These are phyloP conservation scores for Silurus aristotelis DNA, from an alignment of 2,797 vertebrate genomes.

Conservation along the genomic window DNA sequence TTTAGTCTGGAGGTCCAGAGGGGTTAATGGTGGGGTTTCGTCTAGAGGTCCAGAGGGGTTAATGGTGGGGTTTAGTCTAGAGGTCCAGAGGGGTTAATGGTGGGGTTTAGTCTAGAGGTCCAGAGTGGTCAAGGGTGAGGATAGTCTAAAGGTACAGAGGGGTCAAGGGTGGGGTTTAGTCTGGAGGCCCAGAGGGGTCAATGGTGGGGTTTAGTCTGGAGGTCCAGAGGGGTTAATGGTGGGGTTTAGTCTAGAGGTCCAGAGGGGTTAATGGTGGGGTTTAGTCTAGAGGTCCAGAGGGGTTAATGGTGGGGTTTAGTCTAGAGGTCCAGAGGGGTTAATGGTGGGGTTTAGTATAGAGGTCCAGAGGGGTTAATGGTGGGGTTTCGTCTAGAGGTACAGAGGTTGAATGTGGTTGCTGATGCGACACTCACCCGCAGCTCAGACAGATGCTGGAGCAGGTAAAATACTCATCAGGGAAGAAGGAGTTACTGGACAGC, in stretches of 20 bases:
- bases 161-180: neutral
- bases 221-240: rapidly evolving
- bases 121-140: neutral
- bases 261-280: neutral
- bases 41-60: neutral
- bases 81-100: neutral
- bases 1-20: neutral
- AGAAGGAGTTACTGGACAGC: constrained; percentile 93
- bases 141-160: neutral
- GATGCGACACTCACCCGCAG: constrained; percentile 85
- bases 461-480: constrained; percentile 98
- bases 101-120: neutral
- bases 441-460: constrained; percentile 95
- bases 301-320: neutral
- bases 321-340: no score
- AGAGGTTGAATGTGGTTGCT: neutral
- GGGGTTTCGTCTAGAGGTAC: neutral
- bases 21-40: neutral
- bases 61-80: neutral
- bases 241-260: neutral
- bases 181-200: no score
- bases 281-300: neutral
- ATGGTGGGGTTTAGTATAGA: neutral
- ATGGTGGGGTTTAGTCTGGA: neutral
- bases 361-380: neutral